A percentile compares a stretch with the other conserved stretches of the same genome.
These are phyloP conservation scores for Peromyscus californicus DNA, from an alignment of 2,113 vertebrate genomes.

Conservation along the genomic window DNA sequence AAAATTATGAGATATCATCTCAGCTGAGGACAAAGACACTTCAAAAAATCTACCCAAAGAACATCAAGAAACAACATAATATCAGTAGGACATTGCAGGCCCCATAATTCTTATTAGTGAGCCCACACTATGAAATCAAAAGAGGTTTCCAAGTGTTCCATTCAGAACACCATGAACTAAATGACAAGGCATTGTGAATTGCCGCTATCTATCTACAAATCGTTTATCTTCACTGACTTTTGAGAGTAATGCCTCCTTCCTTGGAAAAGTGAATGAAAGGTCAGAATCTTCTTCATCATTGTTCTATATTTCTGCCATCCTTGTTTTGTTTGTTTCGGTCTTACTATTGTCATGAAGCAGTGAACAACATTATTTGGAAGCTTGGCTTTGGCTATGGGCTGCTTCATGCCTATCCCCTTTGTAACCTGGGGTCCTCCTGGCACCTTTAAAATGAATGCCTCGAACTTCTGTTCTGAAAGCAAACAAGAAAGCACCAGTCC, in stretches of 20 bases:
- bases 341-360: neutral
- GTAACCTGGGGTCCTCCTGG: neutral
- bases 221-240: conserved; percentile 54
- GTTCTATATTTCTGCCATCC: conserved; percentile 3
- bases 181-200: neutral
- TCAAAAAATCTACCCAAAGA: conserved; percentile 76
- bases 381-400: neutral
- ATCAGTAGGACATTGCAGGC: conserved; percentile 71
- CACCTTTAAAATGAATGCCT: neutral
- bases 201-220: neutral
- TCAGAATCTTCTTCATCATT: neutral
- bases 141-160: conserved; percentile 76
- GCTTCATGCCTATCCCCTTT: neutral
- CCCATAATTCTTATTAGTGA: conserved; percentile 80
- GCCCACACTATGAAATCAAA: conserved; percentile 80
- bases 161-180: conserved; percentile 71
- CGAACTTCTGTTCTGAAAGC: conserved; percentile 9
- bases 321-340: neutral
- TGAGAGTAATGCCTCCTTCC: conserved; percentile 35
- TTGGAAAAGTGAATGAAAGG: conserved; percentile 59
- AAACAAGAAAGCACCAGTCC: neutral
- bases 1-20: conserved; percentile 72
- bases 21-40: conserved; percentile 61
- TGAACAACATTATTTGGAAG: neutral
- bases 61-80: conserved; percentile 80